A percentile compares a stretch with the other conserved stretches of the same genome.
Evolutionary conservation across 2,113 vertebrate genomes (phyloP).

Genomic region (Grus americana): DNA sequence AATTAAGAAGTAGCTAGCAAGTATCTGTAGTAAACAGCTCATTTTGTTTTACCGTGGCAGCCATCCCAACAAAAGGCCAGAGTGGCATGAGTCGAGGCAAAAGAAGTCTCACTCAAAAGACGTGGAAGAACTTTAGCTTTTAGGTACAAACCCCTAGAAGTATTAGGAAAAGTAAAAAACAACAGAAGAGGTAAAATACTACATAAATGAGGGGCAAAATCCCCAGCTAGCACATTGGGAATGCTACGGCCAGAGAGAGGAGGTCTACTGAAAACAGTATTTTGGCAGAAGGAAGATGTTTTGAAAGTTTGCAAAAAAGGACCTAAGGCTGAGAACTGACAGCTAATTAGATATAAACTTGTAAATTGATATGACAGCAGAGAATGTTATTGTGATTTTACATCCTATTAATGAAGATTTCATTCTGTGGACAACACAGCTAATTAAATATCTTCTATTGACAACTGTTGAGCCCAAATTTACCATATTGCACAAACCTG

Average conservation of each 20-base stretch:
- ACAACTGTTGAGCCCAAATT: not conserved
- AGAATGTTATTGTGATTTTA: not conserved
- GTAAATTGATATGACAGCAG: not conserved
- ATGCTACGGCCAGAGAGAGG: not conserved
- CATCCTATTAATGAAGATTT: not conserved
- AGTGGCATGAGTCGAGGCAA: fast-evolving
- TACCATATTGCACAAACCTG: not conserved
- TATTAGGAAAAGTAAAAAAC: not conserved
- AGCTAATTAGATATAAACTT: constrained; percentile 4
- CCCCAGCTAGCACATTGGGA: not conserved
- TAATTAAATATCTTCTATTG: not conserved
- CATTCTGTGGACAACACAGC: not conserved
- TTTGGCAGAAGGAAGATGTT: not conserved
- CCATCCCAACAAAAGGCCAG: not conserved
- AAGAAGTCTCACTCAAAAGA: not conserved
- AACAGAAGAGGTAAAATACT: not conserved
- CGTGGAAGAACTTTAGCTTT: not conserved
- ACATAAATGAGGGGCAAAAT: not conserved
- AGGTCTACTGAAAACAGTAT: not conserved
- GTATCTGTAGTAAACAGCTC: not conserved
- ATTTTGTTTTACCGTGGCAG: not conserved
- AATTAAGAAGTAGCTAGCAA: not conserved
- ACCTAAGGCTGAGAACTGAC: not conserved
- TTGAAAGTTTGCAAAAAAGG: not conserved
- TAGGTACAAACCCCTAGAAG: not conserved